Conservation (phyloP, 2,113 vertebrate genomes). For the Oenanthe oenanthe region DNA sequence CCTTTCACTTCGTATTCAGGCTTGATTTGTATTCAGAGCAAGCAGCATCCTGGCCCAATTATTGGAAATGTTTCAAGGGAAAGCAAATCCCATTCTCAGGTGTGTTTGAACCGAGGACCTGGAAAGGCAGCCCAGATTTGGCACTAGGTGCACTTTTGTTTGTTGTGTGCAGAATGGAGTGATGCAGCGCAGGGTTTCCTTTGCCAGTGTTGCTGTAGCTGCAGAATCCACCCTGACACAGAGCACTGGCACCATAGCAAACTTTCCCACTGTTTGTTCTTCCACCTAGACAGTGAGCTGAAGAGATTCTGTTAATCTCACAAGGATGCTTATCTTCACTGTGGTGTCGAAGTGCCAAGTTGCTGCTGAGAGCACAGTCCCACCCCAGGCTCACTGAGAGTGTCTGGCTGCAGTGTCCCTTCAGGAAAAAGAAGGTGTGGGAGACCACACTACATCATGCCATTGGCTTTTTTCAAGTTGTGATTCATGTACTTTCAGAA, state of each 20-base stretch:
- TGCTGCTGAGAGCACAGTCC: background rate
- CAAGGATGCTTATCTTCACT: background rate
- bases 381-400: background rate
- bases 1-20: background rate
- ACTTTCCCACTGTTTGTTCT: background rate
- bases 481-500: background rate
- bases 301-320: background rate
- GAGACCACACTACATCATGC: background rate
- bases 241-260: background rate
- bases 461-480: background rate
- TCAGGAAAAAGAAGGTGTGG: background rate
- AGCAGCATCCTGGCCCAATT: background rate
- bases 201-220: background rate
- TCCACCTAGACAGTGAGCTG: background rate
- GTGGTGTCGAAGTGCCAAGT: background rate
- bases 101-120: background rate
- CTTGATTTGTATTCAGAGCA: constrained; percentile 2
- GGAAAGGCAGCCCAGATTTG: background rate
- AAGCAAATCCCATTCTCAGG: background rate
- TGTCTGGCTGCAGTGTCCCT: rapidly evolving
- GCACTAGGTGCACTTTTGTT: background rate
- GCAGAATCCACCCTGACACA: rapidly evolving
- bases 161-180: background rate
- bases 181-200: rapidly evolving
- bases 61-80: background rate